Conservation (phyloP, 2,888 invertebrate genomes). For the Germaria angustata region DNA sequence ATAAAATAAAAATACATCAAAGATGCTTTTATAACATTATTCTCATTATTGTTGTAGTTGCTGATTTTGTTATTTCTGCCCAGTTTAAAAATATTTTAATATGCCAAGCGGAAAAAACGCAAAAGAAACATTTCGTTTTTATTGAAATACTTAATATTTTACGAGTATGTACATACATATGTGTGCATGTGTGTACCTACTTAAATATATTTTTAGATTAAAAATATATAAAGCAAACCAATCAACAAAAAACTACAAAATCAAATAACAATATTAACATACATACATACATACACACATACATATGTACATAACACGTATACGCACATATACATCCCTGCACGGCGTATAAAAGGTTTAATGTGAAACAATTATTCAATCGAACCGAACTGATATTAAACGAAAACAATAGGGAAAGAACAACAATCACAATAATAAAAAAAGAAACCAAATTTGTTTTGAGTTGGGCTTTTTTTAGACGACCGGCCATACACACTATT, state of each 20-base stretch:
- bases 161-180: background rate
- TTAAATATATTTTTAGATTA: slow-evolving; percentile 25
- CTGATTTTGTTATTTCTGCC: slow-evolving; percentile 23
- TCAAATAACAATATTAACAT: slow-evolving; percentile 1
- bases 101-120: slow-evolving; percentile 6
- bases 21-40: slow-evolving; percentile 37
- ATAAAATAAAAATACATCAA: slow-evolving; percentile 37
- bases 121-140: slow-evolving; percentile 43
- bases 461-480: slow-evolving; percentile 42
- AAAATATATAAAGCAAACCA: background rate
- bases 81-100: slow-evolving; percentile 56
- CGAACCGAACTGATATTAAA: slow-evolving; percentile 21
- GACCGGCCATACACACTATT: slow-evolving; percentile 15
- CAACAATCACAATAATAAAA: background rate
- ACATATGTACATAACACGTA: background rate
- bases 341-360: background rate
- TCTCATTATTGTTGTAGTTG: slow-evolving; percentile 32
- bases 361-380: slow-evolving; percentile 42
- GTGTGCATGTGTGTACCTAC: background rate
- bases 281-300: background rate
- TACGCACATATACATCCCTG: background rate
- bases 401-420: background rate
- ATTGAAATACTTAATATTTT: background rate
- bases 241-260: too few relatives aligned
- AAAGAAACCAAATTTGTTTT: background rate